Evolutionary conservation across 2,888 invertebrate genomes (phyloP), one percentile per base, ranked within the genome.

Genomic region (Coleophora deauratella): DNA sequence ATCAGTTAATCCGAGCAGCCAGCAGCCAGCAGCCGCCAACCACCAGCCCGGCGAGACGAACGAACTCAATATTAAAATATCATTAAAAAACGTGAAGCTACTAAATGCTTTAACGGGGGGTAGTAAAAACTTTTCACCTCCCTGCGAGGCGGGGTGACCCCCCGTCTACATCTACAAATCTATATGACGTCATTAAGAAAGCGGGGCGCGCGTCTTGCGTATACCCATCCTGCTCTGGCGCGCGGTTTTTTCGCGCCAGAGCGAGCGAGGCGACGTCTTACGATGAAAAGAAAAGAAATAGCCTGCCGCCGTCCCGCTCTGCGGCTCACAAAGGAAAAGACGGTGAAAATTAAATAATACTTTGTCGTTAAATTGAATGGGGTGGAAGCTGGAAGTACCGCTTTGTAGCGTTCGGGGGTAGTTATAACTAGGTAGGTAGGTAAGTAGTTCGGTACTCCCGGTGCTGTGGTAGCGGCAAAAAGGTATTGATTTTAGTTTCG

Each of bases 141-240:
- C 59, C 51, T 55, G 32, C 51, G 45, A 46, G 56, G 51, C 52
- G 64, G 52, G 51, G 57, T 59, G 49, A 61, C 65, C 68, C 59
- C 59, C 63, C 52, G 53, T 54, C 59, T 70, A 80, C 74, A 78
- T 69, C 78, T 77, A 84, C 79, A 76, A 80, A 81, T 85, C 84
- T 82, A 84, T 79, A 82, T 75, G 75, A 76, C 77, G 75, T 77
- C 82, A 80, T 76, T 77, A 85, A 85, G 84, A 82, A 84, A 84
- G 71, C 76, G 67, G 66, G 66, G 67, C 49, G 66, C 66, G 59
- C 74, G 66, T 80, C 80, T 82, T 78, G 71, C 65, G 62, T 67
- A 77, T 70, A 70, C 52, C 73, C 49, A 54, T 76, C 84, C 56
- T 68, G 45, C 43, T 82, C 69, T 30, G 55, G 47, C 73, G 34